Conservation (phyloP, 1,140 invertebrate species). For the Zaprionus camerounensis region DNA sequence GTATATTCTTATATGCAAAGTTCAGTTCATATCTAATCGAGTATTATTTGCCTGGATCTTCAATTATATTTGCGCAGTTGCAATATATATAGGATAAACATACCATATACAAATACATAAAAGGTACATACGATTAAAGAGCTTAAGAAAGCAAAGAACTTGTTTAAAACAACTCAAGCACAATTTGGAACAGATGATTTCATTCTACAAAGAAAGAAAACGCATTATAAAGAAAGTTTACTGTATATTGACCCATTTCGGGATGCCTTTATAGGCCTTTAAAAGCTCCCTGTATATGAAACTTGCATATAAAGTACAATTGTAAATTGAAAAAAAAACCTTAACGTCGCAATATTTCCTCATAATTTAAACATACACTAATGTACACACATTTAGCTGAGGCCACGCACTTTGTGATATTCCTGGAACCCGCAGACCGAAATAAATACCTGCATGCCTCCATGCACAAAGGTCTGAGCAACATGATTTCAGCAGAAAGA, state of each 20-base stretch:
- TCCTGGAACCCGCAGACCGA: background rate
- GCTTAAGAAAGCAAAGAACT: background rate
- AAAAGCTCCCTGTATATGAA: background rate
- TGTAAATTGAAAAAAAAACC: no score
- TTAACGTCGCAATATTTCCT: background rate
- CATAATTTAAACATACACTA: background rate
- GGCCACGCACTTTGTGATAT: background rate
- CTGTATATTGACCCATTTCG: background rate
- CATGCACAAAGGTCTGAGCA: background rate
- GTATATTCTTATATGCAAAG: background rate
- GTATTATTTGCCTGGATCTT: background rate
- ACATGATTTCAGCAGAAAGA: background rate
- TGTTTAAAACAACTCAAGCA: background rate
- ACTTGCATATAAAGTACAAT: background rate
- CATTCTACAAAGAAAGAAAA: background rate
- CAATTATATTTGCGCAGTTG: background rate
- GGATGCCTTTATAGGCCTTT: background rate
- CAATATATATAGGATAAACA: background rate
- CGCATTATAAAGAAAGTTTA: background rate
- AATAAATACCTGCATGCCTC: slow-evolving; percentile 7
- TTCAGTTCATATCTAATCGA: background rate
- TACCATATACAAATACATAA: background rate
- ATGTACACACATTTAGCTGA: background rate
- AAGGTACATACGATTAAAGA: background rate
- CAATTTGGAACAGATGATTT: background rate